Evolutionary conservation across 1,140 invertebrate genomes (phyloP).

Genomic region (Brachionus asplanchnoidis): DNA sequence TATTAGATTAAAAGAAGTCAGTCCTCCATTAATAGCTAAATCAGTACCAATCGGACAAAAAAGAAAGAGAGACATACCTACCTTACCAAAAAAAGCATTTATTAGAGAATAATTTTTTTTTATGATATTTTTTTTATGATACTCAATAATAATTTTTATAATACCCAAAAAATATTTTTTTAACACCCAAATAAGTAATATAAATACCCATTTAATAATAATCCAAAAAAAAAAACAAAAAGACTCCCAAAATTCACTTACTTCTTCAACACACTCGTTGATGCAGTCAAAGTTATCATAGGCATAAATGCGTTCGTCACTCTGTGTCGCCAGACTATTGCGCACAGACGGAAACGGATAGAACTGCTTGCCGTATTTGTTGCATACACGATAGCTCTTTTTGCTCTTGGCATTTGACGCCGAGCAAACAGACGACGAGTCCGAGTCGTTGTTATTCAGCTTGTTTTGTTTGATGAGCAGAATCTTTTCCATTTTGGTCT

Average conservation of each 20-base stretch:
- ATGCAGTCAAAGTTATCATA: constrained; percentile 41
- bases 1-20: no score
- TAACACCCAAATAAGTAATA: no score
- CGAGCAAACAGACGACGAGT: not conserved
- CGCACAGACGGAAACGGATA: not conserved
- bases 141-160: no score
- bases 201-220: no score
- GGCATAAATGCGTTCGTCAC: constrained; percentile 27
- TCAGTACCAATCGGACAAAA: no score
- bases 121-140: no score
- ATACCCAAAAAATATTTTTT: no score
- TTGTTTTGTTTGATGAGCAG: not conserved
- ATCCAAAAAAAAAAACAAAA: no score
- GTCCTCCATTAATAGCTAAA: no score
- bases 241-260: not conserved
- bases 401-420: not conserved
- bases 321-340: not conserved
- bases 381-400: not conserved
- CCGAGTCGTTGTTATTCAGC: not conserved
- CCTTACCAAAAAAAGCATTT: no score
- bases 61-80: no score
- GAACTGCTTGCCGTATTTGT: not conserved
- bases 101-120: no score
- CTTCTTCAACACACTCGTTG: constrained; percentile 36
- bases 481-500: not conserved